phyloP scores from a whole-genome alignment of 1,140 invertebrate species.

The Papilio aristodemus region DNA sequence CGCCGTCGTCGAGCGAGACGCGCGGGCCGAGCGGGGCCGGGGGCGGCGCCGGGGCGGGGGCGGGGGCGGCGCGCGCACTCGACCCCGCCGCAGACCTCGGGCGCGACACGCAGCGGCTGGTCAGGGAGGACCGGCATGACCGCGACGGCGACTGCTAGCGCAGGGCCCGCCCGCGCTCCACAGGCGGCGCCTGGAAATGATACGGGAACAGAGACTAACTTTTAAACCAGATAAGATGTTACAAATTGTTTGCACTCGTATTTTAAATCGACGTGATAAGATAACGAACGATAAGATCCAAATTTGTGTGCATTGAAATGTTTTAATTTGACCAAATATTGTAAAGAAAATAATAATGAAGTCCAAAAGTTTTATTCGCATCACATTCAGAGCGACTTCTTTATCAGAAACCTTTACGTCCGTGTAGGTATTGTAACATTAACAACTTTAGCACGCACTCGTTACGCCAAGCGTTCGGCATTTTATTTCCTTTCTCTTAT shows the following conservation, averaged over 20 bases:
- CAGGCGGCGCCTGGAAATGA: neutral
- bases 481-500: conserved; percentile 36
- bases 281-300: neutral
- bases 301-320: neutral
- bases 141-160: conserved; percentile 62
- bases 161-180: conserved; percentile 31
- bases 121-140: conserved; percentile 87
- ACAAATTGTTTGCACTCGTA: neutral
- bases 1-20: conserved; percentile 86
- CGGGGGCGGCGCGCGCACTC: conserved; percentile 80
- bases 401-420: neutral
- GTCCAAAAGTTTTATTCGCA: neutral
- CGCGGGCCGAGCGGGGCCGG: conserved; percentile 47
- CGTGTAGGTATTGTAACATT: neutral
- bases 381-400: neutral
- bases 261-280: neutral
- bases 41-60: conserved; percentile 76
- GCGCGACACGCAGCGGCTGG: conserved; percentile 94
- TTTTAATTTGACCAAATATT: neutral
- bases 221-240: neutral
- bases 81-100: conserved; percentile 93
- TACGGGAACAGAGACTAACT: neutral
- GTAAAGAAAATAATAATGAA: neutral
- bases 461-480: conserved; percentile 36
- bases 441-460: neutral